phyloP scores from a whole-genome alignment of 2,888 invertebrate species.

The Ochropleura leucogaster region DNA sequence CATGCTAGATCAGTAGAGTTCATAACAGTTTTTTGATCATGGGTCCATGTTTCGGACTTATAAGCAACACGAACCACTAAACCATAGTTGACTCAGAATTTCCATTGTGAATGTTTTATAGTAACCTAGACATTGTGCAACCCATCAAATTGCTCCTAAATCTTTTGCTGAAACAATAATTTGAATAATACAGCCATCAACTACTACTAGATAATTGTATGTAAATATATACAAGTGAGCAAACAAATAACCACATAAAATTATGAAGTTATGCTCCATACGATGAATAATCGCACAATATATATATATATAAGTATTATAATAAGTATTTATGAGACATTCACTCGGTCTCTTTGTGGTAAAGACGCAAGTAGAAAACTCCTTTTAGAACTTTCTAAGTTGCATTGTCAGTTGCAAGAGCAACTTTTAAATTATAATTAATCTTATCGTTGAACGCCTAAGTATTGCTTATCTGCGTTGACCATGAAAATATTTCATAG shows the following conservation, averaged over 20 bases:
- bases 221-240: slow-evolving; percentile 41
- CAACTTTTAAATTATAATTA: slow-evolving; percentile 1
- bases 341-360: slow-evolving; percentile 9
- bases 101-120: no score
- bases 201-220: slow-evolving; percentile 34
- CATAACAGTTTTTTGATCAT: background rate
- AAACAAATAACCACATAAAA: slow-evolving; percentile 53
- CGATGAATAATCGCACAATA: slow-evolving; percentile 17
- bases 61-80: background rate
- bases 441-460: slow-evolving; percentile 17
- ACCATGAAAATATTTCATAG: background rate
- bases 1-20: background rate
- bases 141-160: slow-evolving; percentile 19
- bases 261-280: slow-evolving; percentile 34
- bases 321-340: slow-evolving; percentile 23
- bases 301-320: background rate
- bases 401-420: slow-evolving; percentile 12
- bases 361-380: slow-evolving; percentile 12
- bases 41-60: background rate
- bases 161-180: slow-evolving; percentile 22
- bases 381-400: slow-evolving; percentile 17
- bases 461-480: slow-evolving; percentile 1
- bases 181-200: slow-evolving; percentile 47
- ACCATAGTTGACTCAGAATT: background rate
- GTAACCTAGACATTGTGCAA: no score